Percentiles rank a stretch among this genome's conserved stretches.
phyloP scores from a whole-genome alignment of 2,797 vertebrate species.

The Parambassis ranga region DNA sequence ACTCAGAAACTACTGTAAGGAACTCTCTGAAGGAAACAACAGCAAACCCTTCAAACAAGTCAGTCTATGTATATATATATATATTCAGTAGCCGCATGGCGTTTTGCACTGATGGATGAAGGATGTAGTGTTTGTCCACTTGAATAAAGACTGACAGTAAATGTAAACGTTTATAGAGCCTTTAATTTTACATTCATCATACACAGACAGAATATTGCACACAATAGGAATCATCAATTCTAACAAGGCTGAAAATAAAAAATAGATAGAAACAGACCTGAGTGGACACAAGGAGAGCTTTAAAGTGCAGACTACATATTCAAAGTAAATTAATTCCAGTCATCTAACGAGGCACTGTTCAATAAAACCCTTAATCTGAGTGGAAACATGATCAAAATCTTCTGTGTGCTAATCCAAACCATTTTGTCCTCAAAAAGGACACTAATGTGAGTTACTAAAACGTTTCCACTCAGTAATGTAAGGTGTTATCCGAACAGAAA shows the following conservation, averaged over 20 bases:
- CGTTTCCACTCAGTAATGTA: too few relatives aligned
- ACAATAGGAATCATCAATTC: neutral
- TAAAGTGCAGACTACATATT: neutral
- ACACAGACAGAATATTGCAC: slow-evolving; percentile 48
- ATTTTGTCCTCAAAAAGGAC: too few relatives aligned
- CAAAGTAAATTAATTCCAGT: too few relatives aligned
- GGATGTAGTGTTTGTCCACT: neutral
- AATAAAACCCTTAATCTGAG: neutral
- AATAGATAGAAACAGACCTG: neutral
- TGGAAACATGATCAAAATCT: neutral
- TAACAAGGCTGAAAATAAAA: neutral
- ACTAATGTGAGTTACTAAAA: too few relatives aligned
- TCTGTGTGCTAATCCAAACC: too few relatives aligned
- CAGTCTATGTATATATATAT: too few relatives aligned
- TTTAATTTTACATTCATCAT: slow-evolving; percentile 37
- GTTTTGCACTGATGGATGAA: neutral
- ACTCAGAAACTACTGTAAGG: too few relatives aligned
- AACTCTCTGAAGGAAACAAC: neutral
- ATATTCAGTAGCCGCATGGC: neutral
- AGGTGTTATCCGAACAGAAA: too few relatives aligned
- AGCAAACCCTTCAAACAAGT: neutral
- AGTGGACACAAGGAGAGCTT: neutral
- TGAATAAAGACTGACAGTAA: neutral
- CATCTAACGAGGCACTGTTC: neutral
- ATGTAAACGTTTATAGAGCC: neutral